Conservation (phyloP, 1,140 invertebrate genomes). For the Thaumatotibia leucotreta region DNA sequence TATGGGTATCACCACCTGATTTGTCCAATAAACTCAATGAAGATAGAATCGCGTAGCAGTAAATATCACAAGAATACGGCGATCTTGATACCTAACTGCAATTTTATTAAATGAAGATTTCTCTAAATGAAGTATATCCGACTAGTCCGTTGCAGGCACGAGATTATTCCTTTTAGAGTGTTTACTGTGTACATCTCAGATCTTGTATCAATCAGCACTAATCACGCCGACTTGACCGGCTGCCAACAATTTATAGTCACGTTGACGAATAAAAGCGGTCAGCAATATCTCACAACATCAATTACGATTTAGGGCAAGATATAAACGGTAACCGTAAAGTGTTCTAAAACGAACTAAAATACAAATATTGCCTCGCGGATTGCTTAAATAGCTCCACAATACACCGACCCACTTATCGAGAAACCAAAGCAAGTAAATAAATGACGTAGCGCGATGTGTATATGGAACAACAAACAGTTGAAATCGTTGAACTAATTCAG, state of each 20-base stretch:
- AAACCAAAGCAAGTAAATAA: neutral
- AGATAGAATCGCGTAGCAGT: too few relatives aligned
- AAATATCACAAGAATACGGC: too few relatives aligned
- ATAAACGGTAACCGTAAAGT: neutral
- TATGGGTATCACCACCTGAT: too few relatives aligned
- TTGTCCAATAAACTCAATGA: too few relatives aligned
- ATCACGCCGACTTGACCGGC: constrained; percentile 29
- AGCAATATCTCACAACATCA: neutral
- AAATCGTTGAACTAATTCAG: neutral
- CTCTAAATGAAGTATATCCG: too few relatives aligned
- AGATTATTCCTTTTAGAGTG: neutral
- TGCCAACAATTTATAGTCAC: constrained; percentile 30
- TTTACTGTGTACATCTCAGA: constrained; percentile 19
- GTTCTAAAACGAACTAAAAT: neutral
- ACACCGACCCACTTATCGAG: neutral
- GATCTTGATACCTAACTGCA: too few relatives aligned
- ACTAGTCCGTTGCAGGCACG: too few relatives aligned
- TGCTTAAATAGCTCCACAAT: neutral
- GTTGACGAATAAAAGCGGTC: constrained; percentile 18
- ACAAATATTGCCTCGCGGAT: neutral
- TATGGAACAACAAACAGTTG: neutral
- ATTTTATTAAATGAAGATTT: too few relatives aligned
- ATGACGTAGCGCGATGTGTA: neutral
- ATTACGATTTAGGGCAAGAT: neutral
- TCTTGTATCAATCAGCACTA: constrained; percentile 30